Base-by-base conservation (phyloP, 2,888 invertebrate species). In the Metalampra italica region DNA sequence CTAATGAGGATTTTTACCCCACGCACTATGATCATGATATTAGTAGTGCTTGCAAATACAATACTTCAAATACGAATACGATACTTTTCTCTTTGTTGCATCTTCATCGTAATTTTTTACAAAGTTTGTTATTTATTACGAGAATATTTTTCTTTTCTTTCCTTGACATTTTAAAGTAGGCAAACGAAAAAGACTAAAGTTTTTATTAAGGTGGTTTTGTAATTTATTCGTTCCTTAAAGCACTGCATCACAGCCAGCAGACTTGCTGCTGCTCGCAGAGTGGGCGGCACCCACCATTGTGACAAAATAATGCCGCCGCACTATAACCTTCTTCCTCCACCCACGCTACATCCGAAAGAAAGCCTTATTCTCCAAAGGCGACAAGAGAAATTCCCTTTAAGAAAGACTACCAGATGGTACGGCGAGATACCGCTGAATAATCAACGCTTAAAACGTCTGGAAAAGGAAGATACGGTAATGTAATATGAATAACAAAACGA, bases 401-500 rank as follows among this genome's bases (percentile, higher is more conserved):
- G 57, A 55, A 56, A 46, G 56, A 46, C 52, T 55, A 74, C 68
- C 87, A 89, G 89, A 89, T 88, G 89, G 81, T 78, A 74, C 73
- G 66, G 66, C 60, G 66, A 70, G 87, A 88, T 88, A 87, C 76
- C 80, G 80, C 82, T 84, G 87, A 87, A 89, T 89, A 89, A 89
- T 88, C 89, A 89, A 88, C 88, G 85, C 85, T 87, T 87, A 84
- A 84, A 88, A 87, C 84, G 86, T 85, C 87, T 86, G 82, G 85
- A 86, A 87, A 86, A 83, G 87, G 85, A 88, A 87, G 87, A 89
- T 88, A 87, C 84, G 79, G 83, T 84, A 88, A 88, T 83, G 83
- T 82, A 80, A 86, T 87, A 88, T 88, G 88, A 88, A 89, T 89
- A 89, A 84, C 83, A 86, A 88, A 87, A 84, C 83, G 85, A 85